Evolutionary conservation across 2,888 invertebrate species (phyloP), one percentile per base, ranked within the genome.

Genomic region (Ferdinandea cuprea): DNA sequence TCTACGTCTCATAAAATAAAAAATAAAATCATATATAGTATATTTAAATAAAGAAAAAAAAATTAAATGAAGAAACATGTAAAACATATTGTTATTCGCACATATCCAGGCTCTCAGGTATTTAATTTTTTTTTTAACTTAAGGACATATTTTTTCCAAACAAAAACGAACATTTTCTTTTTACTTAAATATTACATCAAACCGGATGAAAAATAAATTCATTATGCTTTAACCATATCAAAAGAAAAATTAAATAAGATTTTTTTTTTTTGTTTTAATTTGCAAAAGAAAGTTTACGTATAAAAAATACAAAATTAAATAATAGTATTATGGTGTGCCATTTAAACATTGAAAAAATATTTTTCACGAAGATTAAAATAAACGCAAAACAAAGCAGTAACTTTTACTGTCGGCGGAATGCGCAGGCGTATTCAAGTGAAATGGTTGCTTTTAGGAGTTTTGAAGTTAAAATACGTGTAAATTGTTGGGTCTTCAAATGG

Each of bases 91-190:
- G 88, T 87, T 87, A 88, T 87, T 88, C 87, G 87, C 89, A 89
- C 90, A 90, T 90, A 90, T 91, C 90, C 88, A 86, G 85, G 85
- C 86, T 85, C 87, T 87, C 87, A 87, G 86, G 86, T 85, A 85
- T 85, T 84, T 79, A 50, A 63, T 79, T 83, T 71, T 25, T 30
- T 37, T 59, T 56, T 66, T n/a, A n/a, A 17, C n/a, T 58, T 40
- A 71, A 61, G 19, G 28, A 54, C 65, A 63, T 46, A 42, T 44
- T 71, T 28, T 59, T 68, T 42, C 5, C 5, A 25, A 25, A 25
- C 2, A 25, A 25, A 25, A 3, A 25, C n/a, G n/a, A n/a, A n/a
- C n/a, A n/a, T n/a, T 3, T 48, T 35, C n/a, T 56, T 11, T 44
- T 42, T 21, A 19, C 25, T 8, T 42, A 30, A 63, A 76, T 44